phyloP scores from a whole-genome alignment of 2,797 vertebrate species.

The Cirrhinus mrigala region DNA sequence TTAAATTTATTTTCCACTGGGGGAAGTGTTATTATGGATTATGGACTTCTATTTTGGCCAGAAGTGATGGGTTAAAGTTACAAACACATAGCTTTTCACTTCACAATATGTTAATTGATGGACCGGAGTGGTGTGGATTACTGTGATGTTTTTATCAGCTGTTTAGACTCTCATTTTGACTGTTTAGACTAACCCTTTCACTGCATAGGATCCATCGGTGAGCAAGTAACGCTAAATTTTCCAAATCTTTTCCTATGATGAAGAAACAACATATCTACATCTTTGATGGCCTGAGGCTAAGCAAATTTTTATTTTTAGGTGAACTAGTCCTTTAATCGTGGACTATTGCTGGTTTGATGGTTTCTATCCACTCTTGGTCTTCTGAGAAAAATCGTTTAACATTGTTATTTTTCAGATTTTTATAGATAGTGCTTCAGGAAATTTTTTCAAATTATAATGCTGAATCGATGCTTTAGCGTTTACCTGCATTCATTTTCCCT shows the following conservation, averaged over 20 bases:
- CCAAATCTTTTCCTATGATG: not conserved
- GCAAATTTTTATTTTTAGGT: not conserved
- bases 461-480: slow-evolving; percentile 6
- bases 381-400: not conserved
- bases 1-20: not conserved
- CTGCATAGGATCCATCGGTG: not conserved
- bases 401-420: not conserved
- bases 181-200: not conserved
- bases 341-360: not conserved
- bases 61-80: not conserved
- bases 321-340: not conserved
- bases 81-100: not conserved
- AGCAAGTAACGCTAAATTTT: not conserved
- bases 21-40: not conserved
- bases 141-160: not conserved
- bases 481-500: not conserved
- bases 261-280: not conserved
- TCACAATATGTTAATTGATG: not conserved
- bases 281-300: not conserved
- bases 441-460: not conserved
- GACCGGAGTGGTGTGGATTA: not conserved
- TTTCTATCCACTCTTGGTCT: not conserved
- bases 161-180: not conserved
- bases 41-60: not conserved
- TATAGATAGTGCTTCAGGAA: not conserved